These are phyloP conservation scores for Saturnia pavonia DNA, from an alignment of 2,888 invertebrate genomes.

Conservation along the genomic window DNA sequence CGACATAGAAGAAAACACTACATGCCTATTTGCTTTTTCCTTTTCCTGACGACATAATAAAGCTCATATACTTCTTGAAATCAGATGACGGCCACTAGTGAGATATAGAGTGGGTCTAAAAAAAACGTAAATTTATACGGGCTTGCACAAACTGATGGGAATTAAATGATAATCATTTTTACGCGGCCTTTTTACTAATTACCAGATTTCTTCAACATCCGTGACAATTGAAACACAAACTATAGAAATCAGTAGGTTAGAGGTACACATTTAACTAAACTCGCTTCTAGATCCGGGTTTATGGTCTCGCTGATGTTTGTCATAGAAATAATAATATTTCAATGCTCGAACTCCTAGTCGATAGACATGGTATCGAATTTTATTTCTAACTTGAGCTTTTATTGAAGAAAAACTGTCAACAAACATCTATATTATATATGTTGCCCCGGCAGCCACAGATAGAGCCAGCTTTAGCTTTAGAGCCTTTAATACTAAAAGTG, in stretches of 20 bases:
- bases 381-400: background rate
- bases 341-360: background rate
- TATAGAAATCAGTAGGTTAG: background rate
- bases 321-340: background rate
- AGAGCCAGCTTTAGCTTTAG: background rate
- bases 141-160: background rate
- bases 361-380: background rate
- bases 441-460: no score
- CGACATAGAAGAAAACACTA: no score
- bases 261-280: background rate
- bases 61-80: no score
- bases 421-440: no score
- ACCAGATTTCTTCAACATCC: slow-evolving; percentile 7
- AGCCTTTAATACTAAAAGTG: no score
- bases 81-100: background rate
- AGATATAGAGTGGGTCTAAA: background rate
- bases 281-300: background rate
- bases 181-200: slow-evolving; percentile 1
- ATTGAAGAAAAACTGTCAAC: background rate
- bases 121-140: background rate
- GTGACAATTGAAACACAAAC: background rate
- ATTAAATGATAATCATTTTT: slow-evolving; percentile 7
- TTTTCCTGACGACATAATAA: no score
- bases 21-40: no score
- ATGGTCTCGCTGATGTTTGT: no score